phyloP scores from a whole-genome alignment of 35 echinoderm and acorn worm genomes.

The Patiria miniata region DNA sequence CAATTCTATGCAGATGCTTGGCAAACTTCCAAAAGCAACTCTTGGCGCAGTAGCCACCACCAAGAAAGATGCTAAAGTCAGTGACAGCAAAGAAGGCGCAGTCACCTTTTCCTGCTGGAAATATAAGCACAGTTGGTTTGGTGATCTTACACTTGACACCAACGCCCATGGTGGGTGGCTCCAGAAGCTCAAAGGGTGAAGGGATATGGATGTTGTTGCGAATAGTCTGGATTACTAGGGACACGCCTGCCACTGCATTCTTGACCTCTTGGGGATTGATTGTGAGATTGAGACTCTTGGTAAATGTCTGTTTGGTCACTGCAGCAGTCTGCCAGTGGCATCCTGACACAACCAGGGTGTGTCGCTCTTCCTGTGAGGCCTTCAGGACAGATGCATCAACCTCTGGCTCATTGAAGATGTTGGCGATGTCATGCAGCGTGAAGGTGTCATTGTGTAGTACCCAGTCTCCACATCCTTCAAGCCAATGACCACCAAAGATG shows the following conservation, averaged over 20 bases:
- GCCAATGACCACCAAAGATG: constrained; percentile 77
- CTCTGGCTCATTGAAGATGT: constrained; percentile 71
- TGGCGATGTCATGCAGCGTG: constrained; percentile 74
- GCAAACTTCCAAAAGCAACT: constrained; percentile 99
- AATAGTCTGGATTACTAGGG: constrained; percentile 58
- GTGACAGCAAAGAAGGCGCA: constrained; percentile 98
- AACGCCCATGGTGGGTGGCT: constrained; percentile 96
- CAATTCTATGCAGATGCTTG: constrained; percentile 90
- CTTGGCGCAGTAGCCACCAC: constrained; percentile 89
- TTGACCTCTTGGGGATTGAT: constrained; percentile 87
- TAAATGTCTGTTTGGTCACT: constrained; percentile 85
- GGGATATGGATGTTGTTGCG: constrained; percentile 60
- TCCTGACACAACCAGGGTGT: constrained; percentile 78
- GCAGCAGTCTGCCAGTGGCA: constrained; percentile 82
- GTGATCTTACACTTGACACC: constrained; percentile 98
- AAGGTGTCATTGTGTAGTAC: constrained; percentile 90
- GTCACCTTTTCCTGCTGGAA: constrained; percentile 96
- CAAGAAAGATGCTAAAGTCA: constrained; percentile 97
- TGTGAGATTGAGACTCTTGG: constrained; percentile 84
- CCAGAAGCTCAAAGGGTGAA: constrained; percentile 86
- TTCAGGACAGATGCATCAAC: constrained; percentile 72
- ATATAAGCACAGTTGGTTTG: constrained; percentile 96
- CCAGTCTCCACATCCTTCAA: constrained; percentile 80
- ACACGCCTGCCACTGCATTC: constrained; percentile 75
- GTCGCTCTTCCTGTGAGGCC: constrained; percentile 62